Conservation (phyloP, 1,140 invertebrate genomes). For the Hormaphis cornu region DNA sequence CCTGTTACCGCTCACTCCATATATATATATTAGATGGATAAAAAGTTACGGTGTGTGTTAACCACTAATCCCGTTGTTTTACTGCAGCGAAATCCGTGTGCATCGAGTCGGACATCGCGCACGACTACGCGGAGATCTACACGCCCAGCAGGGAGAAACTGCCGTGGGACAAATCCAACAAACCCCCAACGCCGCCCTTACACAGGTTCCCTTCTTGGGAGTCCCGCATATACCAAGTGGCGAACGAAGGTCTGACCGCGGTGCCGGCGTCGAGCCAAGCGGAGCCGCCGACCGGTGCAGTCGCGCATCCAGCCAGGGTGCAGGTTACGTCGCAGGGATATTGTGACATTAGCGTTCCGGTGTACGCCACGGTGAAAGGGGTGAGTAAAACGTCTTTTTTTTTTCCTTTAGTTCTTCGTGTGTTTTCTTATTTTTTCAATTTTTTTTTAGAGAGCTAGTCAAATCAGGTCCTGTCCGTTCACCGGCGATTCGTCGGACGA, state of each 20-base stretch:
- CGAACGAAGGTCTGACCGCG: slow-evolving; percentile 65
- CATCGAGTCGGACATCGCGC: slow-evolving; percentile 50
- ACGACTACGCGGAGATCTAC: slow-evolving; percentile 88
- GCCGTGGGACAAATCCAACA: slow-evolving; percentile 38
- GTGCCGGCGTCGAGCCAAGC: slow-evolving; percentile 43
- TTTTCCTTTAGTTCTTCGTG: too few relatives aligned
- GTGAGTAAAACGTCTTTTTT: slow-evolving; percentile 45
- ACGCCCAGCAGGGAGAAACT: slow-evolving; percentile 73
- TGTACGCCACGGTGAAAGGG: slow-evolving; percentile 92
- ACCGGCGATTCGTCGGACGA: slow-evolving; percentile 90
- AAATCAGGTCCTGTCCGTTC: slow-evolving; percentile 90
- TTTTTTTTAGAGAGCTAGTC: slow-evolving; percentile 65
- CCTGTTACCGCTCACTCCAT: too few relatives aligned
- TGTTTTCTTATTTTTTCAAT: not conserved
- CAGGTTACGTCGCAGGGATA: slow-evolving; percentile 50
- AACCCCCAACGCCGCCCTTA: slow-evolving; percentile 79
- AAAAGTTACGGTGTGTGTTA: too few relatives aligned
- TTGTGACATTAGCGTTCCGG: slow-evolving; percentile 80
- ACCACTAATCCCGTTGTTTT: too few relatives aligned
- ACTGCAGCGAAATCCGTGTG: slow-evolving; percentile 39
- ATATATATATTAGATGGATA: too few relatives aligned
- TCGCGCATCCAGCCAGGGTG: slow-evolving; percentile 36
- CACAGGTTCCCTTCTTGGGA: slow-evolving; percentile 87
- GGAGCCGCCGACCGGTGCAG: slow-evolving; percentile 41
- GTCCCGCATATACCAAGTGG: slow-evolving; percentile 83